Evolutionary conservation across 2,888 invertebrate species (phyloP).

Genomic region (Malacosoma neustria): DNA sequence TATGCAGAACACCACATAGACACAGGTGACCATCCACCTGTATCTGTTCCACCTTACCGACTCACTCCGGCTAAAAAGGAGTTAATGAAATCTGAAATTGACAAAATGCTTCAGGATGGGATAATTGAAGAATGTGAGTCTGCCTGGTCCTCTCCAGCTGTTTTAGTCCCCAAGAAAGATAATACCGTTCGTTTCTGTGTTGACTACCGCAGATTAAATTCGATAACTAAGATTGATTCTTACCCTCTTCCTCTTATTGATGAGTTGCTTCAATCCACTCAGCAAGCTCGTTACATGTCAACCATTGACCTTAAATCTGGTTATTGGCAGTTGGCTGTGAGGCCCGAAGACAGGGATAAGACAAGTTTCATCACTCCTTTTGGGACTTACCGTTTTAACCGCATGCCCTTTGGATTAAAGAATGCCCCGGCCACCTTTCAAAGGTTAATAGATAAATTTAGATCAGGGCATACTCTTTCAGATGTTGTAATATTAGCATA

Average conservation of each 20-base stretch:
- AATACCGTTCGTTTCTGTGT: conserved; percentile 18
- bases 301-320: conserved; percentile 14
- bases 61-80: no score
- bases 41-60: no score
- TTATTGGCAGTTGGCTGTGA: conserved; percentile 16
- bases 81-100: no score
- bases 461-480: conserved; percentile 2
- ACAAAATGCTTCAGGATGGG: conserved; percentile 10
- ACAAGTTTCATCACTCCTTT: conserved; percentile 14
- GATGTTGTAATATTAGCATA: conserved; percentile 8
- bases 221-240: conserved; percentile 20
- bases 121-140: conserved; percentile 27
- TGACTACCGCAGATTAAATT: conserved; percentile 24
- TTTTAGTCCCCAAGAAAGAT: conserved; percentile 21
- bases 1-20: no score
- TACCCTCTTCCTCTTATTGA: conserved; percentile 20
- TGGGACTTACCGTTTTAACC: conserved; percentile 13
- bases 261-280: conserved; percentile 13
- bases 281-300: conserved; percentile 2
- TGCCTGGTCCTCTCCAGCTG: conserved; percentile 21
- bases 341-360: conserved; percentile 11
- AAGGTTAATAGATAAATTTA: conserved; percentile 13
- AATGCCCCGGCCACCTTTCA: conserved; percentile 20
- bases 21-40: no score
- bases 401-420: conserved; percentile 17